Evolutionary conservation across 2,113 vertebrate species (phyloP), one percentile per base, ranked within the genome.

Genomic region (Tupaia chinensis): DNA sequence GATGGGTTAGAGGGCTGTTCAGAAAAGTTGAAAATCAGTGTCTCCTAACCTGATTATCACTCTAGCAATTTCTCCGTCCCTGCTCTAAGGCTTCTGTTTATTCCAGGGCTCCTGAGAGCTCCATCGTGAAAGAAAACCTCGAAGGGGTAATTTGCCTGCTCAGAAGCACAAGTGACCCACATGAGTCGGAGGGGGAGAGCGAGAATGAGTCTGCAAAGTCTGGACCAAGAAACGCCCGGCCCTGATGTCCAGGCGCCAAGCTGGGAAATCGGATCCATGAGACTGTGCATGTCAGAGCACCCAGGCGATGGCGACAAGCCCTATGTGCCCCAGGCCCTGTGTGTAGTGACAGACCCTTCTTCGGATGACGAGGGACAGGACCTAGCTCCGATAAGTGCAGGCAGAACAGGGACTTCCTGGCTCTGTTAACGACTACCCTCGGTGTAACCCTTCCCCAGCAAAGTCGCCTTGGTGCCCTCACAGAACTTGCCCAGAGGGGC

Each of bases 201-300:
- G 89, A 3, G 22, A 69, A 69, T 0, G 1, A 17, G 17, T 5
- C 44, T 1, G 25, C 60, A 3, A 14, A 60, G 86, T 9, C 80
- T 29, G 65, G 32, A 0, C 7, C 14, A 5, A 5, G 44, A 5
- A n/a, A n/a, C n/a, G n/a, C n/a, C n/a, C n/a, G n/a, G n/a, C n/a
- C n/a, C n/a, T n/a, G n/a, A n/a, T n/a, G n/a, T n/a, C n/a, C n/a
- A n/a, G n/a, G n/a, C n/a, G n/a, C n/a, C n/a, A n/a, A n/a, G 32
- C 1, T 60, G n/a, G 13, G 61, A 13, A 5, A 7, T 32, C n/a
- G 7, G 54, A 34, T 58, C 25, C 63, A 12, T 19, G 2, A 7
- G 19, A n/a, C 10, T 3, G 2, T 12, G 9, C 22, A 1, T n/a
- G 54, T 16, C 16, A 61, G 32, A 68, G 32, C 53, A 16, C 29